phyloP scores from a whole-genome alignment of 2,888 invertebrate genomes.

The Dascillus cervinus region DNA sequence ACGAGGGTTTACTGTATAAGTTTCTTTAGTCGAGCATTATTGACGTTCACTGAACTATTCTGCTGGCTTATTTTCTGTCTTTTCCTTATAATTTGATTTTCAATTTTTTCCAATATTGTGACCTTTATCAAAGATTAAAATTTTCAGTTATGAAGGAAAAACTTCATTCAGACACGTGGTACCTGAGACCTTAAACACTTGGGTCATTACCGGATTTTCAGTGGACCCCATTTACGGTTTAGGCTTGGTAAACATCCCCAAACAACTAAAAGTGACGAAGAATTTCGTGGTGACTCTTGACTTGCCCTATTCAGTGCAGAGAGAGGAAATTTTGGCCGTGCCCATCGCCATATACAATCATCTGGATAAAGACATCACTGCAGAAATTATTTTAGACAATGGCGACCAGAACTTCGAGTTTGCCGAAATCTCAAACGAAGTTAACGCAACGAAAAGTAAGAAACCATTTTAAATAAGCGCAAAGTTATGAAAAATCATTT shows the following conservation, averaged over 20 bases:
- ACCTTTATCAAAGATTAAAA: too few species aligned
- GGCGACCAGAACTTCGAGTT: constrained; percentile 73
- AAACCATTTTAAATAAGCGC: constrained; percentile 57
- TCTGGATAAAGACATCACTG: constrained; percentile 64
- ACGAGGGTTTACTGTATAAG: too few species aligned
- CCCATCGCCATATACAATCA: constrained; percentile 87
- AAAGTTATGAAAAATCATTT: constrained; percentile 50
- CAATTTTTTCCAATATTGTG: too few species aligned
- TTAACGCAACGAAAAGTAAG: constrained; percentile 64
- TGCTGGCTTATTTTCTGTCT: too few species aligned
- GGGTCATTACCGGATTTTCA: constrained; percentile 78
- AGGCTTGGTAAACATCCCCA: constrained; percentile 61
- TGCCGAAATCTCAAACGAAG: constrained; percentile 68
- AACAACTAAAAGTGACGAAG: constrained; percentile 66
- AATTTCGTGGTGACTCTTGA: constrained; percentile 81
- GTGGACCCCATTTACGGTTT: constrained; percentile 68
- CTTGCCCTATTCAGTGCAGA: constrained; percentile 79
- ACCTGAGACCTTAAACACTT: constrained; percentile 80
- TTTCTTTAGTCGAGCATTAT: constrained; percentile 1
- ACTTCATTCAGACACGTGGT: constrained; percentile 54
- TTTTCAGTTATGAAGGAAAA: constrained; percentile 50
- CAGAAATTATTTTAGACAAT: constrained; percentile 79
- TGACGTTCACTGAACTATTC: too few species aligned
- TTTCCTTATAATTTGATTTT: too few species aligned
- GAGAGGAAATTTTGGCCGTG: constrained; percentile 84